Conservation (phyloP, 2,797 vertebrate genomes). For the Leuciscus waleckii region DNA sequence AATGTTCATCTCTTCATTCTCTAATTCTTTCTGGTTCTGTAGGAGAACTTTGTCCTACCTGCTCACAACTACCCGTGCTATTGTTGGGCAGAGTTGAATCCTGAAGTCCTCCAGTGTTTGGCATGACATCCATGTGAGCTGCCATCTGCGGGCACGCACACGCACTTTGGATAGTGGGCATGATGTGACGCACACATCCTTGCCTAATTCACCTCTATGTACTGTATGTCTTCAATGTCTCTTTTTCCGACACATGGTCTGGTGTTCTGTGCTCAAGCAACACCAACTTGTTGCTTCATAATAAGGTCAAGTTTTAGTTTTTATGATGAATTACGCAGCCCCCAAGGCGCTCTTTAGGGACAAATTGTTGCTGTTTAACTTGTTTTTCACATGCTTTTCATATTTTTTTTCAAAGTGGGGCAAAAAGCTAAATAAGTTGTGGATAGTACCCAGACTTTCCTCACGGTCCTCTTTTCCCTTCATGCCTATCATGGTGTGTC, state of each 20-base stretch:
- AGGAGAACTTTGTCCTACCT: constrained; percentile 1
- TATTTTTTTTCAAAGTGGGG: not conserved
- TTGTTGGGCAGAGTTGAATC: constrained; percentile 6
- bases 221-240: constrained; percentile 32
- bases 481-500: constrained; percentile 50
- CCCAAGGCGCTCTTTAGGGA: not conserved
- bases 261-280: not conserved
- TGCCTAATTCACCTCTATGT: constrained; percentile 28
- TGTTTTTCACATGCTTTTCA: not conserved
- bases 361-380: not conserved
- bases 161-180: not conserved
- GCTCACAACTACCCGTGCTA: not conserved
- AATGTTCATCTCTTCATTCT: not conserved
- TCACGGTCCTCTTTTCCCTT: constrained; percentile 21
- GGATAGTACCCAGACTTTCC: not conserved
- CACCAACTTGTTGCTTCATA: constrained; percentile 26
- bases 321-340: not conserved
- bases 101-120: constrained; percentile 24
- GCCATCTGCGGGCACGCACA: not conserved
- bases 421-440: not conserved
- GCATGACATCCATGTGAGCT: constrained; percentile 53
- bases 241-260: not conserved
- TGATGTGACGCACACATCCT: constrained; percentile 9
- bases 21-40: not conserved
- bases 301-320: constrained; percentile 19